Percentiles rank a stretch among this genome's conserved stretches.
phyloP scores from a whole-genome alignment of 2,113 vertebrate species.

The Eurypyga helias region DNA sequence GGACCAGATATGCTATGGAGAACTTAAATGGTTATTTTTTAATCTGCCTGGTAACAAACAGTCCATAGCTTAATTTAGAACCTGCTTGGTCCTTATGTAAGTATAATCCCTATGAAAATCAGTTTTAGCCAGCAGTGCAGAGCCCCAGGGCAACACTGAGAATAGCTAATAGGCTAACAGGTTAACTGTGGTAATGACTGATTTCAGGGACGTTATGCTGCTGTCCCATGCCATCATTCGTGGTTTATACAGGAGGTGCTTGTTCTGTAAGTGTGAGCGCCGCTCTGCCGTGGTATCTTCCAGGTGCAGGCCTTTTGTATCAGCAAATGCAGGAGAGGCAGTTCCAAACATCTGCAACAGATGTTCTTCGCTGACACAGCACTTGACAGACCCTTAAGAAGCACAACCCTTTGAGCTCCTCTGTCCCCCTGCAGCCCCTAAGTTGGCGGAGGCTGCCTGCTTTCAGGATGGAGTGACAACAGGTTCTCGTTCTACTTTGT shows the following conservation, averaged over 20 bases:
- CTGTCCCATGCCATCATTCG: neutral
- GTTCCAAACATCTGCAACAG: fast-evolving
- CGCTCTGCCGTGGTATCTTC: neutral
- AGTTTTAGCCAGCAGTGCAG: neutral
- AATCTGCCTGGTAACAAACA: neutral
- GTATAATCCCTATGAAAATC: constrained; percentile 21
- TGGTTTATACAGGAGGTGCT: neutral
- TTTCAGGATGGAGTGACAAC: neutral
- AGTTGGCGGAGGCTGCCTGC: neutral
- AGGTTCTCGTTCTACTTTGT: neutral
- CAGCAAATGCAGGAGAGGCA: neutral
- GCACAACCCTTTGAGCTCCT: neutral
- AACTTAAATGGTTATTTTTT: neutral
- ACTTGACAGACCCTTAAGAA: neutral
- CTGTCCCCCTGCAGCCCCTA: neutral
- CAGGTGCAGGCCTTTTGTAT: neutral
- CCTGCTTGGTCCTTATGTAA: constrained; percentile 29
- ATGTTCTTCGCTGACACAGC: neutral
- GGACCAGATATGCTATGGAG: neutral
- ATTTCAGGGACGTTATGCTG: neutral
- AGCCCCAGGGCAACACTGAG: neutral
- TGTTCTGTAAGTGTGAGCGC: neutral
- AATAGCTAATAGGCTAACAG: neutral
- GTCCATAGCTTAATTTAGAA: neutral
- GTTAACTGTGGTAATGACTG: neutral